A percentile compares a stretch with the other conserved stretches of the same genome.
Conservation (phyloP, 2,888 invertebrate genomes). For the Podabrus alpinus region DNA sequence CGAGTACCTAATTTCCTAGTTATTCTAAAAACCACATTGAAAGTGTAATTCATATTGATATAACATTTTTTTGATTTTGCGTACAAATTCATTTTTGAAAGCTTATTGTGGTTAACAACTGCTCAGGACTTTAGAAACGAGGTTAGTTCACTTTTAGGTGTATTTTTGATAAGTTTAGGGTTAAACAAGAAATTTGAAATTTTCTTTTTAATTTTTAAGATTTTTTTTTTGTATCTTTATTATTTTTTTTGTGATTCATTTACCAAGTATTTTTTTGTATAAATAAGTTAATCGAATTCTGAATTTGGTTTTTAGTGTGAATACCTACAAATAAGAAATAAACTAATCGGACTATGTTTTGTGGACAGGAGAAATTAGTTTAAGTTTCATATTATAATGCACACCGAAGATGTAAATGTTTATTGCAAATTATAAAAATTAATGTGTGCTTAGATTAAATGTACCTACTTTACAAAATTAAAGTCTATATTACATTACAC, state of each 20-base stretch:
- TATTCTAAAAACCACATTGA: background rate
- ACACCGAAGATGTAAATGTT: conserved; percentile 34
- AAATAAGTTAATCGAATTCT: background rate
- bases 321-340: background rate
- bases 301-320: background rate
- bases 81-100: background rate
- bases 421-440: conserved; percentile 16
- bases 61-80: background rate
- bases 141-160: conserved; percentile 25
- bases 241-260: conserved; percentile 5
- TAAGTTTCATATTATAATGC: conserved; percentile 17
- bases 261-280: background rate
- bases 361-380: background rate
- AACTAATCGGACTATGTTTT: background rate
- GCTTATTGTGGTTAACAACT: conserved; percentile 15
- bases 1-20: background rate
- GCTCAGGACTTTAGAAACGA: conserved; percentile 24
- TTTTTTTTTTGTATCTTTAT: conserved; percentile 1
- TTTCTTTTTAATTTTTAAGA: conserved; percentile 10
- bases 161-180: conserved; percentile 16
- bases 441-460: conserved; percentile 31
- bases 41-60: conserved; percentile 2
- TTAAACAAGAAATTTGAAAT: conserved; percentile 8
- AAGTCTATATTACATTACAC: background rate
- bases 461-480: conserved; percentile 8